These are phyloP conservation scores for Rachycentron canadum DNA, from an alignment of 2,797 vertebrate species.

Conservation along the genomic window DNA sequence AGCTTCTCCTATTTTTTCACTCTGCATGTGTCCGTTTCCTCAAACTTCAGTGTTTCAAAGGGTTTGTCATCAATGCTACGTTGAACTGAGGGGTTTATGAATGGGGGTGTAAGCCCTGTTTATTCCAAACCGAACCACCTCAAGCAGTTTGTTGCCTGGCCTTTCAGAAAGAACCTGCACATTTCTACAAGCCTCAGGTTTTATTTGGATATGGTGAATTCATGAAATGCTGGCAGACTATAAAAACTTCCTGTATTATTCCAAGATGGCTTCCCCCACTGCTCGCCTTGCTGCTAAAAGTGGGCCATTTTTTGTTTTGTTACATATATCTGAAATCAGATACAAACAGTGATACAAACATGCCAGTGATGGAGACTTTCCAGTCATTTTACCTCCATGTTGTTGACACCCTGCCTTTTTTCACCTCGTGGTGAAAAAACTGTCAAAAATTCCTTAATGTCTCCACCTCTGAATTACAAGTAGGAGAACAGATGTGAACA, in stretches of 20 bases:
- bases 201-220: not conserved
- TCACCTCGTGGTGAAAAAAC: conserved; percentile 3
- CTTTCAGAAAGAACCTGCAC: not conserved
- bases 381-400: not conserved
- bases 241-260: conserved; percentile 9
- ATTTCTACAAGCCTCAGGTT: not conserved
- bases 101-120: not conserved
- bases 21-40: not conserved
- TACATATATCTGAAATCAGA: conserved; percentile 2
- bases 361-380: not conserved
- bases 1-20: not conserved
- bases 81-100: not conserved
- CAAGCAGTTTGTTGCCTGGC: not conserved
- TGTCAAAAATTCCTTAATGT: conserved; percentile 5
- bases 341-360: conserved; percentile 27
- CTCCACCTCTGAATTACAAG: not conserved
- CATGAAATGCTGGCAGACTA: not conserved
- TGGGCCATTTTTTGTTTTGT: conserved; percentile 15
- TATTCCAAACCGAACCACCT: not conserved
- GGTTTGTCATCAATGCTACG: not conserved
- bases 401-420: not conserved
- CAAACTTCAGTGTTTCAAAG: not conserved
- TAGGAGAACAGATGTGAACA: not conserved
- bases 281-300: not conserved
- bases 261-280: not conserved